Evolutionary conservation across 2,113 vertebrate species (phyloP).

Genomic region (Amia ocellicauda): DNA sequence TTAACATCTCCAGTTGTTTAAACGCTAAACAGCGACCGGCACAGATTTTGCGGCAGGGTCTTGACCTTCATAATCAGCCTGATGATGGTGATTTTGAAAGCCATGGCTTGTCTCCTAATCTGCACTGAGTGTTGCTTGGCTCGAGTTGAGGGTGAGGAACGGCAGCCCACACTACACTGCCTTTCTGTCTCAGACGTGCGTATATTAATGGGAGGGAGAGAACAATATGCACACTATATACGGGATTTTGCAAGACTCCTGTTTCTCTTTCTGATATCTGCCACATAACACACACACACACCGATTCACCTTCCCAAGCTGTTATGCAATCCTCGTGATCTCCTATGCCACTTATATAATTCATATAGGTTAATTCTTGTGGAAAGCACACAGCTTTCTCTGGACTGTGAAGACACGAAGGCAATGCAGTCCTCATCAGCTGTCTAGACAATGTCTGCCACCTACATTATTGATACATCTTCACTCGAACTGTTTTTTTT

Average conservation of each 20-base stretch:
- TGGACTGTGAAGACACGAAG: not conserved
- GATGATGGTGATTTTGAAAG: not conserved
- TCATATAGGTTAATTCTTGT: not conserved
- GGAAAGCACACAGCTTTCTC: not conserved
- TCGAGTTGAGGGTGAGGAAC: not conserved
- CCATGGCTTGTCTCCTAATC: not conserved
- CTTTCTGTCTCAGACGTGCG: not conserved
- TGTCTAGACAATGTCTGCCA: not conserved
- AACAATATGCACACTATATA: too few species aligned
- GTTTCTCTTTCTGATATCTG: too few species aligned
- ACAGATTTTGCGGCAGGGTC: not conserved
- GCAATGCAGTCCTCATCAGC: not conserved
- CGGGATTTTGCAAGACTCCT: too few species aligned
- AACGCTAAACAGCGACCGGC: not conserved
- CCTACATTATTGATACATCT: slow-evolving; percentile 10
- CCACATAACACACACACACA: not conserved
- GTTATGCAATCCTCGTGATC: not conserved
- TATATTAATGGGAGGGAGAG: too few species aligned
- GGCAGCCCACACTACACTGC: not conserved
- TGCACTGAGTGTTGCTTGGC: not conserved
- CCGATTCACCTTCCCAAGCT: not conserved
- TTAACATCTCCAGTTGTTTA: not conserved
- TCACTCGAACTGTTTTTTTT: slow-evolving; percentile 7
- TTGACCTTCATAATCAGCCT: slow-evolving; percentile 5
- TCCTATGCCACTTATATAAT: not conserved